Percentiles rank a stretch among this genome's conserved stretches.
These are phyloP conservation scores for Drosophila bifasciata DNA, from an alignment of 1,140 invertebrate genomes.

Conservation along the genomic window DNA sequence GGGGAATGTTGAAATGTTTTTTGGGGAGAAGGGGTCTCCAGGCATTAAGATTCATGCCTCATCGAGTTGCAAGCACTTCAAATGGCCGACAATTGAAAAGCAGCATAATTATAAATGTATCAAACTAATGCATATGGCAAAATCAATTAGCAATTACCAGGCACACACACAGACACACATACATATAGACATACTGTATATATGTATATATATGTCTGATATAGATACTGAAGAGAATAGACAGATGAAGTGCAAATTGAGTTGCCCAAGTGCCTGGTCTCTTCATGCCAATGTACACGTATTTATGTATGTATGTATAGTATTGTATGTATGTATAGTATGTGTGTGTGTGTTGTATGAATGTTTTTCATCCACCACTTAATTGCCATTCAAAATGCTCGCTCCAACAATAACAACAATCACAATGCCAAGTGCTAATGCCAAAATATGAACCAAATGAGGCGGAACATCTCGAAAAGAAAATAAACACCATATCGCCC, in stretches of 20 bases:
- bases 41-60: conserved; percentile 39
- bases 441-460: conserved; percentile 38
- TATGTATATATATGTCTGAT: too few relatives aligned
- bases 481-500: too few relatives aligned
- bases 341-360: conserved; percentile 14
- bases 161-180: neutral
- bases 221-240: conserved; percentile 1
- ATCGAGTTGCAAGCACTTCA: conserved; percentile 49
- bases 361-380: conserved; percentile 64
- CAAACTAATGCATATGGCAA: conserved; percentile 74
- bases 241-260: conserved; percentile 75
- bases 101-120: conserved; percentile 77
- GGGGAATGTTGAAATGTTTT: conserved; percentile 19
- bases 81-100: conserved; percentile 56
- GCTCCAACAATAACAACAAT: conserved; percentile 40
- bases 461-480: conserved; percentile 31
- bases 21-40: conserved; percentile 1
- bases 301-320: neutral
- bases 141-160: conserved; percentile 76
- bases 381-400: conserved; percentile 68
- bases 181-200: neutral
- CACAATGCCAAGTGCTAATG: conserved; percentile 65
- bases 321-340: neutral
- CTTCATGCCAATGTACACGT: conserved; percentile 4
- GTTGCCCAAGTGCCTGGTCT: conserved; percentile 40